phyloP scores from a whole-genome alignment of 92 coral and sea anemone species.

The Epizoanthus ramosus region DNA sequence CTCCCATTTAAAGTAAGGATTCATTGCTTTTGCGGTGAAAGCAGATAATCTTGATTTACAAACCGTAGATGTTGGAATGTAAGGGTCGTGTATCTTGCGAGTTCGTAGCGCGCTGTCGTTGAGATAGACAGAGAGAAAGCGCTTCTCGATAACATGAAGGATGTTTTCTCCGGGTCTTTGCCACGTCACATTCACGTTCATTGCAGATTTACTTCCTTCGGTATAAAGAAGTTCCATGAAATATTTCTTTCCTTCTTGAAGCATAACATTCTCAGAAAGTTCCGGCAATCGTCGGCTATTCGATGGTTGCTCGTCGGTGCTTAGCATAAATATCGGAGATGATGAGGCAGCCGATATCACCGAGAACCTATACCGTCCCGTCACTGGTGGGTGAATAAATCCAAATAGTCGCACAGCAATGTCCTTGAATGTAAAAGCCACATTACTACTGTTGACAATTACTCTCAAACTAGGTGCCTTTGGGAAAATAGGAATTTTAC shows the following conservation, averaged over 20 bases:
- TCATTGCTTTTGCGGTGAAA: neutral
- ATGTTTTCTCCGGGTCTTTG: slow-evolving; percentile 28
- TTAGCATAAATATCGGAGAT: slow-evolving; percentile 1
- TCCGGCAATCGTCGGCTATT: slow-evolving; percentile 19
- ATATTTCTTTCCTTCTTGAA: slow-evolving; percentile 13
- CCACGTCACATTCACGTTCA: slow-evolving; percentile 40
- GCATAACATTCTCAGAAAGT: neutral
- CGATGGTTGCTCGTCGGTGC: slow-evolving; percentile 26
- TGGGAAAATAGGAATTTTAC: slow-evolving; percentile 21
- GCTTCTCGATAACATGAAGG: neutral
- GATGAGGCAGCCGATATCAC: slow-evolving; percentile 15
- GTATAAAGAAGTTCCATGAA: slow-evolving; percentile 14
- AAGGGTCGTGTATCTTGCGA: slow-evolving; percentile 3
- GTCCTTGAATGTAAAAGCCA: slow-evolving; percentile 28
- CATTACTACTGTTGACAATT: slow-evolving; percentile 1
- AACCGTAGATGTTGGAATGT: slow-evolving; percentile 8
- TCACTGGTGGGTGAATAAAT: slow-evolving; percentile 28
- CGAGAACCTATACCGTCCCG: slow-evolving; percentile 18
- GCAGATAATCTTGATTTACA: neutral
- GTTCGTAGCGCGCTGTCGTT: slow-evolving; percentile 27
- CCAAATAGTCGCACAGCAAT: slow-evolving; percentile 32
- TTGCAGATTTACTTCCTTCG: neutral
- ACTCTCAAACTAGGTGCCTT: slow-evolving; percentile 6
- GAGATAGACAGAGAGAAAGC: slow-evolving; percentile 12
- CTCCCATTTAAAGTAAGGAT: slow-evolving; percentile 19